These are phyloP conservation scores for Chaetura pelagica DNA, from an alignment of 2,113 vertebrate species.

Conservation along the genomic window DNA sequence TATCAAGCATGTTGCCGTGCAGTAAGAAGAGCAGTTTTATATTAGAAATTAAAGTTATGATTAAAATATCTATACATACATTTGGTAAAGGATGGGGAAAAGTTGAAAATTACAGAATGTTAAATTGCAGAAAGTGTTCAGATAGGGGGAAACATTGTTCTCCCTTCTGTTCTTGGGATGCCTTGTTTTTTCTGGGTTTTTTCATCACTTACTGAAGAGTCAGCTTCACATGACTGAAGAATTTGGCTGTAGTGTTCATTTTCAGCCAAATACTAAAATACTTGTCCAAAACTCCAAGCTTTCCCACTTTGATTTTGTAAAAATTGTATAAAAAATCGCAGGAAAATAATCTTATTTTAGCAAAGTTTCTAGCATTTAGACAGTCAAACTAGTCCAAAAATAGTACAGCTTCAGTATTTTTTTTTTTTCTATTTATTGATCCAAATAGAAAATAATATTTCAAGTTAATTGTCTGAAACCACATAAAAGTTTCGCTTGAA, in stretches of 20 bases:
- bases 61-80: neutral
- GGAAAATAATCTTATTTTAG: neutral
- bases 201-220: neutral
- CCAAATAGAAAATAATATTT: neutral
- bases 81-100: neutral
- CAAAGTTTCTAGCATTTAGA: neutral
- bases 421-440: neutral
- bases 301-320: neutral
- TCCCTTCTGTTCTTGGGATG: neutral
- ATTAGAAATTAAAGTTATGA: neutral
- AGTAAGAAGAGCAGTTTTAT: neutral
- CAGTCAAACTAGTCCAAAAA: neutral
- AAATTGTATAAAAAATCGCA: neutral
- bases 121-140: neutral
- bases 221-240: neutral
- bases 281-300: neutral
- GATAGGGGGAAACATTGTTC: fast-evolving
- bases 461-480: neutral
- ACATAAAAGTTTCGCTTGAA: neutral
- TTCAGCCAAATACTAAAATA: neutral
- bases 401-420: neutral
- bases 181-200: neutral
- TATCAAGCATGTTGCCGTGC: neutral
- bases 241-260: neutral
- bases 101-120: neutral